Percentiles rank a stretch among this genome's conserved stretches.
phyloP scores from a whole-genome alignment of 2,797 vertebrate genomes.

The Danio jaintianensis region DNA sequence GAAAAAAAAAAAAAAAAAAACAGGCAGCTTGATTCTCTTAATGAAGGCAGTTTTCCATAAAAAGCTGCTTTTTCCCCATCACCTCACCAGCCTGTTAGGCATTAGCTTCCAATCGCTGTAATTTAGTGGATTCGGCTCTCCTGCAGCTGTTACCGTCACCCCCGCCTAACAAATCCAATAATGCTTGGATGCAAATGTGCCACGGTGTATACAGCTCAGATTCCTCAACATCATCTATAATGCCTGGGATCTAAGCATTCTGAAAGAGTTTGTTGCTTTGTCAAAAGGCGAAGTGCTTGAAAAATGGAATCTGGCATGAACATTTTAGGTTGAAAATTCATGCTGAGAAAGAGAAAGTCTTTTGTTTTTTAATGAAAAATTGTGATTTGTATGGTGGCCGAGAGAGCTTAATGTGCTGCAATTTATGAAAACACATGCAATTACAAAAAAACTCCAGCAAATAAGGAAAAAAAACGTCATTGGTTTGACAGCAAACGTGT shows the following conservation, averaged over 20 bases:
- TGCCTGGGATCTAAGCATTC: constrained; percentile 60
- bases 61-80: constrained; percentile 23
- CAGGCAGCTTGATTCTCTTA: constrained; percentile 18
- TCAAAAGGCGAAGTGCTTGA: not conserved
- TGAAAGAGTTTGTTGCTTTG: not conserved
- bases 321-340: too few relatives aligned
- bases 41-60: constrained; percentile 14
- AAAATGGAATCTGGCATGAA: not conserved
- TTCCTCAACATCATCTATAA: constrained; percentile 77
- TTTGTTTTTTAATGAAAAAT: too few relatives aligned
- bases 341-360: too few relatives aligned
- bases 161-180: constrained; percentile 74
- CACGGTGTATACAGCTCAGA: constrained; percentile 67
- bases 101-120: constrained; percentile 59
- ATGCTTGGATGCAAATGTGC: constrained; percentile 75
- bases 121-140: constrained; percentile 68
- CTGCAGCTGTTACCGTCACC: constrained; percentile 75
- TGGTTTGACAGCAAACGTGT: too few relatives aligned
- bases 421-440: too few relatives aligned
- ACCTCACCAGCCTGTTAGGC: constrained; percentile 32
- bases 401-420: too few relatives aligned
- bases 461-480: too few relatives aligned
- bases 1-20: not conserved
- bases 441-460: too few relatives aligned
- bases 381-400: too few relatives aligned